A percentile compares a stretch with the other conserved stretches of the same genome.
Conservation (phyloP, 2,888 invertebrate species). For the Pristionchus fissidentatus region DNA sequence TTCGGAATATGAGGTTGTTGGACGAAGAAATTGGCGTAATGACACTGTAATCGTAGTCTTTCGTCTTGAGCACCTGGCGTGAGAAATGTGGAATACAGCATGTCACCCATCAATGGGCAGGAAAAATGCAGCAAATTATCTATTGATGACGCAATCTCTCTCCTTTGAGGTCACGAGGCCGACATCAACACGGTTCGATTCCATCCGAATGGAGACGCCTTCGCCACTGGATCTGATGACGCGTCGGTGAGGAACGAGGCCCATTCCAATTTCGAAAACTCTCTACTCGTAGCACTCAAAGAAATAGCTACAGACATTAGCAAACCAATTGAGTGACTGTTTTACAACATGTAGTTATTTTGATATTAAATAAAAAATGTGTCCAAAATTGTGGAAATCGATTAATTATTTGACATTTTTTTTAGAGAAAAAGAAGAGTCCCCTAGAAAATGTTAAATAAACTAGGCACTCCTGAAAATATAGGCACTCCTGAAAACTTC, state of each 20-base stretch:
- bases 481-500: no score
- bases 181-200: constrained; percentile 98
- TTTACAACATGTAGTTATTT: no score
- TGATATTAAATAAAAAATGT: background rate
- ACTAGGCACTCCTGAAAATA: no score
- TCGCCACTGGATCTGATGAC: constrained; percentile 98
- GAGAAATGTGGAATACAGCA: background rate
- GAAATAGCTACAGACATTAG: no score
- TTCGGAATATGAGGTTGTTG: background rate
- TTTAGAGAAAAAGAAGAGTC: background rate
- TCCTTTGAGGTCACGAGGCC: constrained; percentile 87
- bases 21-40: no score
- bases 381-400: background rate
- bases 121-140: background rate
- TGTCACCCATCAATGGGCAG: background rate
- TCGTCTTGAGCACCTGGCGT: no score
- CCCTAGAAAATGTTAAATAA: no score
- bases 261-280: no score
- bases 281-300: no score
- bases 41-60: no score
- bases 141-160: background rate
- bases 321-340: no score
- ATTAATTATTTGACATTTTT: no score
- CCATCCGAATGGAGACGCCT: constrained; percentile 98
- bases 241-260: constrained; percentile 84